Base-by-base conservation (phyloP, 2,113 vertebrate species). In the Oryzias javanicus region DNA sequence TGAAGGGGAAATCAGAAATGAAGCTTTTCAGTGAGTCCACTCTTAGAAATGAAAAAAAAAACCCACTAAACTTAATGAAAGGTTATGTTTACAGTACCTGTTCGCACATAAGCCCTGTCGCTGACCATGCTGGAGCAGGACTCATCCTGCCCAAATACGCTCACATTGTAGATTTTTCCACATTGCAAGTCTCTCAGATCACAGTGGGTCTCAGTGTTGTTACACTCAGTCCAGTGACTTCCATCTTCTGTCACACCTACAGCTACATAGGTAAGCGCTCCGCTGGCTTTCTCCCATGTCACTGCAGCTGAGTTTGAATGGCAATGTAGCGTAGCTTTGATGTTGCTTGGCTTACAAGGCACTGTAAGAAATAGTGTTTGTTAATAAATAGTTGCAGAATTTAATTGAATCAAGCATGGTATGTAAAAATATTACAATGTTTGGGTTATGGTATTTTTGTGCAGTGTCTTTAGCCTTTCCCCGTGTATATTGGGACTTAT, bases 91-190 rank as follows among this genome's bases (percentile, higher is more conserved):
- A 19, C 18, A 40, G 35, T 73, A 93, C 92, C 90, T 80, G 90
- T 88, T 3, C 0, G 65, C 19, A 90, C 20, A 24, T 63, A 77
- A 2, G 72, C 64, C 18, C 3, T 27, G 10, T 47, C 24, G 6
- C 88, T 88, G 40, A 73, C 53, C 18, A 50, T 22, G 7, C 88
- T 87, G 42, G 47, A 53, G 20, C 92, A 93, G 59, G 29, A 19
- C 10, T 82, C 54, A 42, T 91, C 82, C 17, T 25, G 15, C n/a
- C 75, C 45, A 0, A 66, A 61, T 53, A 90, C 83, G 8, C 70
- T 84, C 20, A 93, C 77, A 4, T 64, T 83, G 75, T 93, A 93
- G 35, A 61, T 87, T 29, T 75, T 77, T 18, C 90, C 90, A 58
- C 92, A 93, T 44, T 40, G 57, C 60, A 91, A 74, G 5, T 66